Evolutionary conservation across 2,888 invertebrate species (phyloP), one percentile per base, ranked within the genome.

Genomic region (Parnassius mnemosyne): DNA sequence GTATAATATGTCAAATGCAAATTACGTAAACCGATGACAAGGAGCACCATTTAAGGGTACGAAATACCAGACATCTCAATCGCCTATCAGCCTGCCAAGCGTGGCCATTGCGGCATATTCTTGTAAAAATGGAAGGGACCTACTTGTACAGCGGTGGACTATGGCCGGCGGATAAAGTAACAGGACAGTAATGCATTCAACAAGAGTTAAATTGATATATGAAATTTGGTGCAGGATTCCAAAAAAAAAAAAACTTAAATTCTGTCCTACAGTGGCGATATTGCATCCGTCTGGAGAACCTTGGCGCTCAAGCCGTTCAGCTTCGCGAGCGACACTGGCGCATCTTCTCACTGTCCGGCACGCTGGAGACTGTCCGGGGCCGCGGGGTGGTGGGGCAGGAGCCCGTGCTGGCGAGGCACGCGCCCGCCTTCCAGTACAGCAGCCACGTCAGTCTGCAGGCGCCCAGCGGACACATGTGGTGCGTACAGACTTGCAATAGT

Each of bases 391-490:
- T 99, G n/a, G 99, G 99, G 0, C 98, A 99, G 92, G 99, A 99
- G 90, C 99, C 99, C 51, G 94, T 97, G 67, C 92, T 99, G 64
- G 97, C 97, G 53, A 94, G 95, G 65, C 93, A 94, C 66, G 92
- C 96, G 72, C 98, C 99, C 64, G 98, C 98, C 74, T 99, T 99
- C 91, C 99, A 99, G 89, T 99, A 99, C 87, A 97, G 97, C 84
- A 98, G 98, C 84, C 98, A 99, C 86, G 98, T 99, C 60, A 97
- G 97, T 73, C 92, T 99, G 70, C 98, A 99, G 92, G 98, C 98
- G 62, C 98, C 98, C 50, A 97, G 98, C 80, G 99, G 99, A 10
- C 99, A 99, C 80, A 98, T 98, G 97, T 98, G 98, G 98, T 97
- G 80, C 49, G 49, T 49, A 13, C 46, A n/a, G n/a, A 12, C n/a